Percentiles rank a stretch among this genome's conserved stretches.
Conservation (phyloP, 2,113 vertebrate species). For the Ginglymostoma cirratum region DNA sequence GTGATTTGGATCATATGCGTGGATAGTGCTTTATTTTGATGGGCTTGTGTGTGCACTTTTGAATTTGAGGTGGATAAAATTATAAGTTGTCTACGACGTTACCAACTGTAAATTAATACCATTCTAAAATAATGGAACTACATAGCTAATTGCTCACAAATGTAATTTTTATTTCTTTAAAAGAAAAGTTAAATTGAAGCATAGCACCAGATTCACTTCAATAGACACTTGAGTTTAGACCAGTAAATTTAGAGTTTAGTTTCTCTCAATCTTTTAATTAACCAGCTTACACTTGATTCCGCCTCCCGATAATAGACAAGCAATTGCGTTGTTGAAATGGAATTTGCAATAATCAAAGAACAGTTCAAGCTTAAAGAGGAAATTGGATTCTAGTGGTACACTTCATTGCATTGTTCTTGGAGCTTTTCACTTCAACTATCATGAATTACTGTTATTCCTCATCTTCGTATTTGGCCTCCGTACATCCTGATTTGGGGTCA, state of each 20-base stretch:
- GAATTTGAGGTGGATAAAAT: not conserved
- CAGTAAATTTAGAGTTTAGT: not conserved
- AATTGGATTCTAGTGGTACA: not conserved
- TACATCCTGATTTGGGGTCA: not conserved
- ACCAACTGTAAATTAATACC: not conserved
- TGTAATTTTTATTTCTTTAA: not conserved
- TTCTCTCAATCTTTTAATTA: not conserved
- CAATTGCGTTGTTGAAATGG: not conserved
- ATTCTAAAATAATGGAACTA: not conserved
- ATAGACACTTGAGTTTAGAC: not conserved
- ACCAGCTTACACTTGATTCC: not conserved
- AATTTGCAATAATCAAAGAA: slow-evolving; percentile 10
- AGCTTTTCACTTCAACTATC: not conserved
- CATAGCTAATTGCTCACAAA: not conserved
- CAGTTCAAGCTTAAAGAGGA: not conserved
- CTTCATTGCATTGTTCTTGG: not conserved
- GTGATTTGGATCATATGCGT: not conserved
- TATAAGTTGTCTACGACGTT: not conserved
- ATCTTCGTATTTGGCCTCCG: not conserved
- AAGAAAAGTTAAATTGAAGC: not conserved
- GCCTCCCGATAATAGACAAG: not conserved
- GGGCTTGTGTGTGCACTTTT: not conserved
- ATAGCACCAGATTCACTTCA: not conserved
- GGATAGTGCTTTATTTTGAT: not conserved
- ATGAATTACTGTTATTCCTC: not conserved